phyloP scores from a whole-genome alignment of 2,888 invertebrate species.

The Conus canariensis region DNA sequence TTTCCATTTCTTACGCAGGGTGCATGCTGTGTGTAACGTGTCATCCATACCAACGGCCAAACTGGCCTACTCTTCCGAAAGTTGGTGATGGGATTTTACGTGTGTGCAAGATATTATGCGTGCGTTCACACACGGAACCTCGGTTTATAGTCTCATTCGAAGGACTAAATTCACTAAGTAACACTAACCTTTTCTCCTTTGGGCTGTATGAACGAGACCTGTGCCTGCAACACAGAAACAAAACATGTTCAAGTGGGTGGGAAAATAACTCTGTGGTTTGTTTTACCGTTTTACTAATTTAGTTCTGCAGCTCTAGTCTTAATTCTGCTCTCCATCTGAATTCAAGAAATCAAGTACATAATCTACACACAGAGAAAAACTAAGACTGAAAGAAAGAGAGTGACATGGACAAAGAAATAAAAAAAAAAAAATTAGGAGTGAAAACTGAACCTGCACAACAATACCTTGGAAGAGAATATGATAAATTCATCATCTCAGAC shows the following conservation, averaged over 20 bases:
- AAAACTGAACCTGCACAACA: not conserved
- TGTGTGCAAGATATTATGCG: no score
- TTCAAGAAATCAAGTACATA: conserved; percentile 6
- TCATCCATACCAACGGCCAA: no score
- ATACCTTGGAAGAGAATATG: not conserved
- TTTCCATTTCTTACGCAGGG: no score
- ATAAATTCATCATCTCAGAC: not conserved
- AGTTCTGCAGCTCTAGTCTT: not conserved
- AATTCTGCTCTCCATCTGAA: conserved; percentile 27
- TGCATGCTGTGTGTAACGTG: no score
- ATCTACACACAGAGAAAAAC: not conserved
- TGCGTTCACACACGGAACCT: no score
- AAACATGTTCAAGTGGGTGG: not conserved
- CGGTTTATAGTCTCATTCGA: no score
- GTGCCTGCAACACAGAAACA: conserved; percentile 24
- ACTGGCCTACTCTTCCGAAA: no score
- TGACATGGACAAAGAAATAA: not conserved
- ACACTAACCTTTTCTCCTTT: conserved; percentile 8
- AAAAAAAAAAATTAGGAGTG: not conserved
- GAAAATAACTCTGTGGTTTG: not conserved
- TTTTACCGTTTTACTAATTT: not conserved
- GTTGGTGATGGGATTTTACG: no score
- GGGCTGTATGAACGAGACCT: conserved; percentile 32
- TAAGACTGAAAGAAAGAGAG: not conserved
- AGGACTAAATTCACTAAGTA: no score